Percentiles rank a stretch among this genome's conserved stretches.
phyloP scores from a whole-genome alignment of 2,888 invertebrate genomes.

The Colletes collaris region DNA sequence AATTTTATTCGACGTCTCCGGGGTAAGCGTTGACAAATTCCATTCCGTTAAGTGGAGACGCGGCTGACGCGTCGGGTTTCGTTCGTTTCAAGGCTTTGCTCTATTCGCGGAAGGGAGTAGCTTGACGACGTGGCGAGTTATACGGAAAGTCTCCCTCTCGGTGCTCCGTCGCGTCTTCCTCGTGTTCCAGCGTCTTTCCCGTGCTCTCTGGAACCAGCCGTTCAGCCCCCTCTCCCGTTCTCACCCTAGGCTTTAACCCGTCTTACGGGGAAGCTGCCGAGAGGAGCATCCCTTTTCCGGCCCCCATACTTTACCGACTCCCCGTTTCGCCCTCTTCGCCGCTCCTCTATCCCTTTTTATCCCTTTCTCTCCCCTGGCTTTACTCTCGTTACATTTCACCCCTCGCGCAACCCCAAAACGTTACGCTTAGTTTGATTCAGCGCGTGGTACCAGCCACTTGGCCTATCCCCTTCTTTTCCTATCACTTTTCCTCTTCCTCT shows the following conservation, averaged over 20 bases:
- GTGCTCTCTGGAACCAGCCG: neutral
- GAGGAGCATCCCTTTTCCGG: slow-evolving; percentile 72
- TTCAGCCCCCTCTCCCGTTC: slow-evolving; percentile 20
- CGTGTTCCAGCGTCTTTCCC: slow-evolving; percentile 25
- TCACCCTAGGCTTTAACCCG: slow-evolving; percentile 44
- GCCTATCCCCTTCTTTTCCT: slow-evolving; percentile 26
- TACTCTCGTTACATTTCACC: slow-evolving; percentile 66
- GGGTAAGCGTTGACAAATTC: slow-evolving; percentile 75
- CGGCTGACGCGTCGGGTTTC: slow-evolving; percentile 71
- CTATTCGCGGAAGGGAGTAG: slow-evolving; percentile 56
- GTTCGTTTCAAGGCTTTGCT: slow-evolving; percentile 64
- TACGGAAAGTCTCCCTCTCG: slow-evolving; percentile 51
- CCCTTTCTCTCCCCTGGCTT: slow-evolving; percentile 56
- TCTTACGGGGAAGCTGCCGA: slow-evolving; percentile 60
- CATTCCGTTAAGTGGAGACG: slow-evolving; percentile 74
- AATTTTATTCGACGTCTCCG: slow-evolving; percentile 74
- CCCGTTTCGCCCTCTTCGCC: slow-evolving; percentile 28
- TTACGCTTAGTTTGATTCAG: slow-evolving; percentile 74
- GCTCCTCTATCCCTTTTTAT: slow-evolving; percentile 42
- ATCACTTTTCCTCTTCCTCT: neutral
- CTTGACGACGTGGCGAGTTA: slow-evolving; percentile 65
- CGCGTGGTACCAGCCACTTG: slow-evolving; percentile 68
- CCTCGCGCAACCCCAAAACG: slow-evolving; percentile 62
- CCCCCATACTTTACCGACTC: slow-evolving; percentile 58
- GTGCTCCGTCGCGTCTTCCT: slow-evolving; percentile 1